These are phyloP conservation scores for Pempheris klunzingeri DNA, from an alignment of 2,797 vertebrate species.

Conservation along the genomic window DNA sequence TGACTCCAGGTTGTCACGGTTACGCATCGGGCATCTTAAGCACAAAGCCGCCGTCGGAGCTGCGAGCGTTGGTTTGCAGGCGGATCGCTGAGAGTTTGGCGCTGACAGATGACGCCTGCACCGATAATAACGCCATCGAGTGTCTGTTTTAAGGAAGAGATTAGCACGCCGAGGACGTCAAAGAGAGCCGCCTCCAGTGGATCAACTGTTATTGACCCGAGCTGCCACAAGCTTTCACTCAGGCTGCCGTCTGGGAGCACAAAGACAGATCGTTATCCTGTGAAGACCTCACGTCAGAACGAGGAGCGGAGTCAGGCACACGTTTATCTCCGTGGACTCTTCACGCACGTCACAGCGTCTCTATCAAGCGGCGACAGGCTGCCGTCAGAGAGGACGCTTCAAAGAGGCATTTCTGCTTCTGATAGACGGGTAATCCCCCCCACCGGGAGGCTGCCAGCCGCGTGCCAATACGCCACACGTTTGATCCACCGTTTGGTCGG, in stretches of 20 bases:
- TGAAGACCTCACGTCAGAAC: conserved; percentile 13
- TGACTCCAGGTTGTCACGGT: background rate
- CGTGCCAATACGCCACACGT: too few species aligned
- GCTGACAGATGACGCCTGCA: background rate
- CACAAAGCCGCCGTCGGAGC: background rate
- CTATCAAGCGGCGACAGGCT: background rate
- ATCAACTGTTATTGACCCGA: background rate
- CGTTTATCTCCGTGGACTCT: background rate
- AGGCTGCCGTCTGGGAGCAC: background rate
- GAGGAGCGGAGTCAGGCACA: background rate
- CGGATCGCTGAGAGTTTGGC: background rate
- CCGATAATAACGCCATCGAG: background rate
- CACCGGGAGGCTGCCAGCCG: background rate
- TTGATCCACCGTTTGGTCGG: too few species aligned
- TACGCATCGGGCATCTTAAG: background rate
- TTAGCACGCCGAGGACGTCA: conserved; percentile 24
- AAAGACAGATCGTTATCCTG: conserved; percentile 10
- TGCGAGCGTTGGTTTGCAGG: background rate
- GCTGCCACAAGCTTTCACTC: conserved; percentile 4
- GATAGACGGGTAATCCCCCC: background rate
- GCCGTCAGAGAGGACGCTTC: background rate
- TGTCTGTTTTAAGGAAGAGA: conserved; percentile 10
- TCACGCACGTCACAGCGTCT: background rate
- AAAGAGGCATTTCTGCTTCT: background rate
- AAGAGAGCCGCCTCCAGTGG: background rate